These are phyloP conservation scores for Nysson spinosus DNA, from an alignment of 2,888 invertebrate genomes.

Conservation along the genomic window DNA sequence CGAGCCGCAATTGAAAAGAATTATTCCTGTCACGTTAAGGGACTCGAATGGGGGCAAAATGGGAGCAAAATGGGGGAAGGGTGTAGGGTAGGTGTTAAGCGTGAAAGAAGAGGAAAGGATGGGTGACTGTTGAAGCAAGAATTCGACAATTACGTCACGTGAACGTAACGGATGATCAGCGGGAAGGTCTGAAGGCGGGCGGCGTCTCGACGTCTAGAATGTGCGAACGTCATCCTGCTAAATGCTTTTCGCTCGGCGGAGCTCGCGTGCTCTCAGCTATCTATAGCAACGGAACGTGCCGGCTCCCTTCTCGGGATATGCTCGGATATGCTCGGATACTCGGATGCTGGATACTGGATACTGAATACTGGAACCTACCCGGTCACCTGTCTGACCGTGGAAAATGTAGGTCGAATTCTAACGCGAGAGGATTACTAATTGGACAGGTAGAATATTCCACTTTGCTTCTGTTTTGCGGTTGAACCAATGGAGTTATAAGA, in stretches of 20 bases:
- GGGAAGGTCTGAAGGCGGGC: conserved; percentile 41
- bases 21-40: conserved; percentile 34
- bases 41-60: background rate
- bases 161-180: conserved; percentile 75
- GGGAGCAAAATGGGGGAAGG: conserved; percentile 1
- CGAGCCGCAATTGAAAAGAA: conserved; percentile 27
- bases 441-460: no score
- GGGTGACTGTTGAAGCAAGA: conserved; percentile 62
- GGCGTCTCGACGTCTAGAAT: conserved; percentile 71
- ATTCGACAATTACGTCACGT: conserved; percentile 76
- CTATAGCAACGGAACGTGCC: conserved; percentile 60
- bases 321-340: no score
- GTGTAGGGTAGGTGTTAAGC: conserved; percentile 13
- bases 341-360: no score
- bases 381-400: conserved; percentile 58
- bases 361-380: conserved; percentile 57
- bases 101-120: conserved; percentile 34
- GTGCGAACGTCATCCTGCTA: conserved; percentile 75
- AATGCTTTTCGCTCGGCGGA: conserved; percentile 68
- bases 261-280: conserved; percentile 55
- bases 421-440: conserved; percentile 54
- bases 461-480: no score
- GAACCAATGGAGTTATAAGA: no score
- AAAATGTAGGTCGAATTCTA: conserved; percentile 62
- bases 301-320: conserved; percentile 25